Percentiles rank a stretch among this genome's conserved stretches.
phyloP scores from a whole-genome alignment of 2,888 invertebrate species.

The Taenaris catops region DNA sequence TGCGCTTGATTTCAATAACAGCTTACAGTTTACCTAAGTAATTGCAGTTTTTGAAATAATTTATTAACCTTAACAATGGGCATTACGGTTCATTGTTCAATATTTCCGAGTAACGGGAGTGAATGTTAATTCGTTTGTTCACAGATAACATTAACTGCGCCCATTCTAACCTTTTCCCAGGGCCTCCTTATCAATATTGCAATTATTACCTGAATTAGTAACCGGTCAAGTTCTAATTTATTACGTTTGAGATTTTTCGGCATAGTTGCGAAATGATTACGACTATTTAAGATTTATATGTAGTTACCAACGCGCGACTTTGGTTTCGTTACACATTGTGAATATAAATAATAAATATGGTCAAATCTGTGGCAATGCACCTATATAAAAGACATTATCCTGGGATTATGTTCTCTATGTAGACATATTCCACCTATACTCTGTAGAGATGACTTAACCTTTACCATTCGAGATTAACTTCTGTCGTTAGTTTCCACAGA shows the following conservation, averaged over 20 bases:
- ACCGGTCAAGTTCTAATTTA: conserved; percentile 25
- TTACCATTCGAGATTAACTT: no score
- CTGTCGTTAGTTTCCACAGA: no score
- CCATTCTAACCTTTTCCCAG: conserved; percentile 35
- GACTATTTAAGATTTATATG: conserved; percentile 1
- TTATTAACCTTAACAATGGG: not conserved
- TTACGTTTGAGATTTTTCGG: conserved; percentile 19
- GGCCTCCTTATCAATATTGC: conserved; percentile 30
- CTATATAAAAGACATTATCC: no score
- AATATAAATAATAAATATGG: no score
- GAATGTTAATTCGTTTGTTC: conserved; percentile 5
- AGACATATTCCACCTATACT: no score
- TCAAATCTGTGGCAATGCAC: no score
- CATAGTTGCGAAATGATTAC: conserved; percentile 5
- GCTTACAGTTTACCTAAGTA: conserved; percentile 8
- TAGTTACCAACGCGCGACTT: no score
- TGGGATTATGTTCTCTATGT: no score
- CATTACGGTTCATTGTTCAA: conserved; percentile 11
- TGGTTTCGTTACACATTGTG: no score
- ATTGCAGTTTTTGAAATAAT: no score
- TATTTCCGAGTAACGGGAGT: conserved; percentile 13
- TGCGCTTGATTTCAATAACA: conserved; percentile 15
- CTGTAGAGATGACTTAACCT: no score
- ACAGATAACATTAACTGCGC: conserved; percentile 31
- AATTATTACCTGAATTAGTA: conserved; percentile 28